Conservation (phyloP, 2,888 invertebrate species). For the Saturnia pavonia region DNA sequence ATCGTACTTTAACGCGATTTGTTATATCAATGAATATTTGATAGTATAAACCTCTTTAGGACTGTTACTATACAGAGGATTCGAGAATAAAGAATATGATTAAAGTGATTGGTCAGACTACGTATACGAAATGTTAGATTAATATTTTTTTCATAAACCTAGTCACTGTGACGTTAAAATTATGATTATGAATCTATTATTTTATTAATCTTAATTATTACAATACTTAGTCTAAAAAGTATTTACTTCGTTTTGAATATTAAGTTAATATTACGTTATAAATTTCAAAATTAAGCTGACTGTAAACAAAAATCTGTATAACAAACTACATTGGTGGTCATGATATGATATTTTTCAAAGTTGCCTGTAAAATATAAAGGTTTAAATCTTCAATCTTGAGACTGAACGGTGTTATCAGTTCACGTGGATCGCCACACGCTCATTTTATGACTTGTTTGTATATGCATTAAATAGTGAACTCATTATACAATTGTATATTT, state of each 20-base stretch:
- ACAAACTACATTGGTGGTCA: neutral
- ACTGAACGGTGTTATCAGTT: conserved; percentile 50
- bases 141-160: neutral
- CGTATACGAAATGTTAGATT: too few relatives aligned
- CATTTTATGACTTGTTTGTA: conserved; percentile 43
- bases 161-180: neutral
- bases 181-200: neutral
- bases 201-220: too few relatives aligned
- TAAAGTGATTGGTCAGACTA: too few relatives aligned
- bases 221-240: too few relatives aligned
- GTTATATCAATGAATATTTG: neutral
- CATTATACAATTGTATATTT: conserved; percentile 8
- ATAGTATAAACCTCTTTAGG: neutral
- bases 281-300: neutral
- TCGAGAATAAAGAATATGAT: too few relatives aligned
- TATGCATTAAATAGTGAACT: neutral
- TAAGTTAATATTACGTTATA: too few relatives aligned
- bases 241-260: too few relatives aligned
- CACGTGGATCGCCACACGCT: conserved; percentile 64
- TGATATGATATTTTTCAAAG: conserved; percentile 15
- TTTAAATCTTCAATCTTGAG: conserved; percentile 60
- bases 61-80: neutral
- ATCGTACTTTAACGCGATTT: neutral
- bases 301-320: neutral
- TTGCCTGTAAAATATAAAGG: conserved; percentile 56